Conservation (phyloP, 1,140 invertebrate genomes). For the Agrilus planipennis region DNA sequence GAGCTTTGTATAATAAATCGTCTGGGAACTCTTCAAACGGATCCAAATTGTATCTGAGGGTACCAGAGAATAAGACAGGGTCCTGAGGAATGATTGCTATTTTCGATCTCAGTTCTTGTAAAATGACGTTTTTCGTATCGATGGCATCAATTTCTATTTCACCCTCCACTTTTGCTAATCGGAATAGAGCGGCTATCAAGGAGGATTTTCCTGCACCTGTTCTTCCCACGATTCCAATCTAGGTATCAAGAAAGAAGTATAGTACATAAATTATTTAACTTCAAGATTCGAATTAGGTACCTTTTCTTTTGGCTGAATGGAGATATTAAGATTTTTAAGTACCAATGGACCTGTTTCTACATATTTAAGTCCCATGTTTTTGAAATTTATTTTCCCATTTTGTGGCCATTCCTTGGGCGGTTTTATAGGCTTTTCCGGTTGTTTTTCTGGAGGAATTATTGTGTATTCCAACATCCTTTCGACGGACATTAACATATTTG, state of each 20-base stretch:
- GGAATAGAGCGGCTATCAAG: slow-evolving; percentile 60
- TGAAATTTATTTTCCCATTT: slow-evolving; percentile 37
- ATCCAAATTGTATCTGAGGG: slow-evolving; percentile 72
- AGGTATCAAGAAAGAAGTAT: slow-evolving; percentile 12
- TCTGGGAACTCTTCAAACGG: slow-evolving; percentile 64
- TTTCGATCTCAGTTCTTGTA: slow-evolving; percentile 57
- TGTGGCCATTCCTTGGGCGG: slow-evolving; percentile 32
- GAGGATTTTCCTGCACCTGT: slow-evolving; percentile 82
- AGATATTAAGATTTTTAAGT: slow-evolving; percentile 44
- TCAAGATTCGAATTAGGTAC: slow-evolving; percentile 57
- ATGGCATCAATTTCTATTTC: slow-evolving; percentile 60
- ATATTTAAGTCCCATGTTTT: slow-evolving; percentile 43
- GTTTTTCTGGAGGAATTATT: slow-evolving; percentile 44
- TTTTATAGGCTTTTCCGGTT: slow-evolving; percentile 34
- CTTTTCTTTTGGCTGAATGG: slow-evolving; percentile 59
- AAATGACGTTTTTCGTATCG: slow-evolving; percentile 47
- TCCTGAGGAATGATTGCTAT: slow-evolving; percentile 80
- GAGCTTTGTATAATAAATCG: slow-evolving; percentile 48
- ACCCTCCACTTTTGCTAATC: slow-evolving; percentile 51
- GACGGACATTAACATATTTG: slow-evolving; percentile 69
- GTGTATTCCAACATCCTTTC: slow-evolving; percentile 69
- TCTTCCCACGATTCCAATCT: slow-evolving; percentile 55
- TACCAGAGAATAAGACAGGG: slow-evolving; percentile 70
- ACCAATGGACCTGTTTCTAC: slow-evolving; percentile 40
- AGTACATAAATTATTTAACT: background rate